Evolutionary conservation across 2,888 invertebrate genomes (phyloP).

Genomic region (Anarsia innoxiella): DNA sequence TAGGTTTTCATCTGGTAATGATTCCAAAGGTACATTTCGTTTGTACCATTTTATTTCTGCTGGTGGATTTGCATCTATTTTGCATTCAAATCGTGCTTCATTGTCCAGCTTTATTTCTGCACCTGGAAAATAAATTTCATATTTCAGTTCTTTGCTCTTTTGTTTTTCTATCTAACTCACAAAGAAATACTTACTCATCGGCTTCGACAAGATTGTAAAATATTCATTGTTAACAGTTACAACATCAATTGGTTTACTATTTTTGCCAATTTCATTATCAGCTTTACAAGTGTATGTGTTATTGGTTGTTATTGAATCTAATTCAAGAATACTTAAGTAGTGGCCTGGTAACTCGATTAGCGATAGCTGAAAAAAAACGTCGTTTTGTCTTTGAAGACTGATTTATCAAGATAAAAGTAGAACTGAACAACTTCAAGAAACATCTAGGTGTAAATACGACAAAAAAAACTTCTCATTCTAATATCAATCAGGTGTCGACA

Average conservation of each 20-base stretch:
- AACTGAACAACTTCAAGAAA: too few relatives aligned
- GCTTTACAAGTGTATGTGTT: slow-evolving; percentile 37
- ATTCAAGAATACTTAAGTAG: slow-evolving; percentile 31
- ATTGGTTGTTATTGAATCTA: slow-evolving; percentile 29
- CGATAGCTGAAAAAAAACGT: slow-evolving; percentile 23
- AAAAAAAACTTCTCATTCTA: too few relatives aligned
- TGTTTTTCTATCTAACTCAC: not conserved
- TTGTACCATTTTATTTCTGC: slow-evolving; percentile 33
- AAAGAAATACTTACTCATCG: slow-evolving; percentile 26
- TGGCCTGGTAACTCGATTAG: slow-evolving; percentile 34
- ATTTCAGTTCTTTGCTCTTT: not conserved
- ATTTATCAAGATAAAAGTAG: too few relatives aligned
- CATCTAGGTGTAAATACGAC: too few relatives aligned
- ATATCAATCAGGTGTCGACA: too few relatives aligned
- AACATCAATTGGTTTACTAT: slow-evolving; percentile 20
- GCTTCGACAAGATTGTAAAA: slow-evolving; percentile 25
- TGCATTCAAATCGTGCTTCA: slow-evolving; percentile 25
- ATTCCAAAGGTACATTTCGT: too few relatives aligned
- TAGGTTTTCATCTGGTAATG: slow-evolving; percentile 21
- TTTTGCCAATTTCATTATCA: slow-evolving; percentile 25
- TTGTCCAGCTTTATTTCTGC: slow-evolving; percentile 27
- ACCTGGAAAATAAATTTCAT: slow-evolving; percentile 22
- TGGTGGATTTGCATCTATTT: slow-evolving; percentile 32
- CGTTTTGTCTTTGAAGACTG: too few relatives aligned
- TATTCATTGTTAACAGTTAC: slow-evolving; percentile 21